These are phyloP conservation scores for Eudyptes chrysolophus DNA, from an alignment of 2,113 vertebrate species.

Conservation along the genomic window DNA sequence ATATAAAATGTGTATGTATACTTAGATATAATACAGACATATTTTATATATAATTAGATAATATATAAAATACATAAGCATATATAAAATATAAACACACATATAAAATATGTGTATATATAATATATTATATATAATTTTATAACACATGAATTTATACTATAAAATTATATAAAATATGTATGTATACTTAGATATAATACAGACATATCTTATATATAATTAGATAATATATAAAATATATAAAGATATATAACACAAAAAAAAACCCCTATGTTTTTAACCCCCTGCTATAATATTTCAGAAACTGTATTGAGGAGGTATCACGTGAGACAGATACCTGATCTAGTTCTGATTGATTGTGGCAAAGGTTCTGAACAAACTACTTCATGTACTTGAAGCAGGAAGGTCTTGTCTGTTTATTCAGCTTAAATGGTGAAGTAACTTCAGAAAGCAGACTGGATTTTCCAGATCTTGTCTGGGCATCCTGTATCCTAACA, in stretches of 20 bases:
- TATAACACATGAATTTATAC: background rate
- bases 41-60: background rate
- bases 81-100: background rate
- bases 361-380: background rate
- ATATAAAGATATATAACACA: background rate
- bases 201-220: background rate
- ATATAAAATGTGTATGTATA: too few relatives aligned
- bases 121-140: too few relatives aligned
- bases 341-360: background rate
- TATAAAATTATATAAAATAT: too few relatives aligned
- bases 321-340: background rate
- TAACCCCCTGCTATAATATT: background rate
- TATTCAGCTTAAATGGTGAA: background rate
- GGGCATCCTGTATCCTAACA: background rate
- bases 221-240: background rate
- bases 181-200: background rate
- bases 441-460: background rate
- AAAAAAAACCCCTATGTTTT: background rate
- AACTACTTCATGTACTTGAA: background rate
- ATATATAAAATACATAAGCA: background rate
- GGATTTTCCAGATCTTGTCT: background rate
- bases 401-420: background rate
- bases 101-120: too few relatives aligned
- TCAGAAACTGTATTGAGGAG: background rate
- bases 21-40: background rate